Conservation (phyloP, 2,888 invertebrate genomes). For the Aplocera efformata region DNA sequence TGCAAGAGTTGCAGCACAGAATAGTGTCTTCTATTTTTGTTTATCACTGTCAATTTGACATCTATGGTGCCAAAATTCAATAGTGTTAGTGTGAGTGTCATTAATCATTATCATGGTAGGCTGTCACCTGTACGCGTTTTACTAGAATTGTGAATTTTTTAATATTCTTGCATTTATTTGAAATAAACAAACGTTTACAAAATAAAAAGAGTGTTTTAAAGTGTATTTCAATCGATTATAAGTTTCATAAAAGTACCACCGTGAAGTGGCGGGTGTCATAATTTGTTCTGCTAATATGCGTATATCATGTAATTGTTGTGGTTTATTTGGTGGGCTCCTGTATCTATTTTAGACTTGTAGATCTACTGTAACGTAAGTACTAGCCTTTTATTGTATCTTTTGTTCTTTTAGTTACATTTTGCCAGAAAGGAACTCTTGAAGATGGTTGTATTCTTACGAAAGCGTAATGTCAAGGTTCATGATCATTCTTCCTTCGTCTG, state of each 20-base stretch:
- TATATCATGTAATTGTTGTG: slow-evolving; percentile 73
- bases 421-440: not conserved
- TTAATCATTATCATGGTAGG: too few species aligned
- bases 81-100: too few species aligned
- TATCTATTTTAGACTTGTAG: slow-evolving; percentile 62
- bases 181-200: slow-evolving; percentile 33
- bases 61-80: too few species aligned
- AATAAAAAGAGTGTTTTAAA: slow-evolving; percentile 27
- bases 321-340: slow-evolving; percentile 63
- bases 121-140: slow-evolving; percentile 1
- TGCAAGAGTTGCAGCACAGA: too few species aligned
- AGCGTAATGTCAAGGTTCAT: slow-evolving; percentile 56
- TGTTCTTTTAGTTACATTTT: not conserved
- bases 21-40: too few species aligned
- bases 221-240: slow-evolving; percentile 23
- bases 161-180: slow-evolving; percentile 23
- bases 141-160: slow-evolving; percentile 19
- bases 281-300: slow-evolving; percentile 46
- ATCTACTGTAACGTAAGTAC: slow-evolving; percentile 49
- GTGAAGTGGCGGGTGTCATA: slow-evolving; percentile 48
- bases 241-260: slow-evolving; percentile 31
- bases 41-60: too few species aligned
- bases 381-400: slow-evolving; percentile 1
- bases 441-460: slow-evolving; percentile 2
- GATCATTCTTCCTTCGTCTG: slow-evolving; percentile 13